Evolutionary conservation across 1,140 invertebrate genomes (phyloP).

Genomic region (Probaryconus sp.): DNA sequence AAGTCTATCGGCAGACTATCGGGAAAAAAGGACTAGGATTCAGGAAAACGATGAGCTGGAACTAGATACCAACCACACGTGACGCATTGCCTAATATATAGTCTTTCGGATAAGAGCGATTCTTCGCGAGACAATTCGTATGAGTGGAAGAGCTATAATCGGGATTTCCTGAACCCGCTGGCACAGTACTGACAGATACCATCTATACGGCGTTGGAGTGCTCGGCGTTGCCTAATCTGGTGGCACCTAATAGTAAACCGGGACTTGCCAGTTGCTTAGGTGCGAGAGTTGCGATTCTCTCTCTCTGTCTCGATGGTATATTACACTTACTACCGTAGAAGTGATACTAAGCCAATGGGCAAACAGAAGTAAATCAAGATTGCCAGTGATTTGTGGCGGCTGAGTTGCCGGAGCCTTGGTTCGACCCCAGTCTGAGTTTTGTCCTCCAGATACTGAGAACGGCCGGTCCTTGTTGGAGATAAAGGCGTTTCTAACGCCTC

Average conservation of each 20-base stretch:
- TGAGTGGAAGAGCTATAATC: conserved; percentile 53
- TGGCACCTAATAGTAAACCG: conserved; percentile 69
- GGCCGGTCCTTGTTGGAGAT: conserved; percentile 66
- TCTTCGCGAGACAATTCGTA: conserved; percentile 23
- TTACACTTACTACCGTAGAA: conserved; percentile 66
- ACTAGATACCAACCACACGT: too few relatives aligned
- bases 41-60: too few relatives aligned
- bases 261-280: conserved; percentile 63
- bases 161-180: conserved; percentile 57
- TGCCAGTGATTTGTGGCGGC: conserved; percentile 73
- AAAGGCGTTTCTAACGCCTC: conserved; percentile 66
- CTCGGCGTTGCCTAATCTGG: conserved; percentile 65
- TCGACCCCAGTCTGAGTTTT: conserved; percentile 65
- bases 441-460: conserved; percentile 66
- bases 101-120: conserved; percentile 26
- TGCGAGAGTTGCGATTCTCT: conserved; percentile 43
- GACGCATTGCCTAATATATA: too few relatives aligned
- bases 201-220: conserved; percentile 53
- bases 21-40: too few relatives aligned
- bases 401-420: conserved; percentile 57
- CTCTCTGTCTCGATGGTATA: conserved; percentile 65
- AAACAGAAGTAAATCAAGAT: conserved; percentile 76
- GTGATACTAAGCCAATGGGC: conserved; percentile 72
- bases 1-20: too few relatives aligned
- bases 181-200: conserved; percentile 49